phyloP scores from a whole-genome alignment of 2,888 invertebrate species.

The Dynastes maya region DNA sequence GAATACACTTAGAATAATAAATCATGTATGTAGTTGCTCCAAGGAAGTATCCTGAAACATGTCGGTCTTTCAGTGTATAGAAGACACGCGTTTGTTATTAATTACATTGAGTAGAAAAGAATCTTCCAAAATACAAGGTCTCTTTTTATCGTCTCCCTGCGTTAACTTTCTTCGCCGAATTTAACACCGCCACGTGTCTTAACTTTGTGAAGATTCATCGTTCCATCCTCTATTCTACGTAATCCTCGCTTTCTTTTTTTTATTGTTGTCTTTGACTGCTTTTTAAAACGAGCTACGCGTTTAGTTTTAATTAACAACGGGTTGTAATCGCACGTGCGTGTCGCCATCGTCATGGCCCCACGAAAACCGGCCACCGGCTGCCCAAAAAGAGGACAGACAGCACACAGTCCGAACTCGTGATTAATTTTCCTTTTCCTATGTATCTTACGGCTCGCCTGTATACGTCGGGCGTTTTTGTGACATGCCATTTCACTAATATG shows the following conservation, averaged over 20 bases:
- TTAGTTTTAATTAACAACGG: not conserved
- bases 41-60: no score
- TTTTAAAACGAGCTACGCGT: no score
- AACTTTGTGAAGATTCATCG: not conserved
- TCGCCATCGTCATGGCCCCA: no score
- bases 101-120: no score
- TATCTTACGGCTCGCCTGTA: constrained; percentile 41
- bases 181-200: not conserved
- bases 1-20: no score
- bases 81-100: no score
- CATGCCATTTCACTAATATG: constrained; percentile 55
- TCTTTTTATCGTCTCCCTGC: not conserved
- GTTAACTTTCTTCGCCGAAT: not conserved
- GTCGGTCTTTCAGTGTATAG: no score
- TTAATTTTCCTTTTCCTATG: constrained; percentile 53
- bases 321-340: not conserved
- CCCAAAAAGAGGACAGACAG: constrained; percentile 1
- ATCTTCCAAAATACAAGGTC: not conserved
- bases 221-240: no score
- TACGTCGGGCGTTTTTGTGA: constrained; percentile 55
- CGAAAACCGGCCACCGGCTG: no score
- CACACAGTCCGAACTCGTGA: constrained; percentile 41
- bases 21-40: no score
- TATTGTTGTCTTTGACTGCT: no score
- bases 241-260: no score